A percentile compares a stretch with the other conserved stretches of the same genome.
Conservation (phyloP, 2,888 invertebrate species). For the Cosmopolites sordidus region DNA sequence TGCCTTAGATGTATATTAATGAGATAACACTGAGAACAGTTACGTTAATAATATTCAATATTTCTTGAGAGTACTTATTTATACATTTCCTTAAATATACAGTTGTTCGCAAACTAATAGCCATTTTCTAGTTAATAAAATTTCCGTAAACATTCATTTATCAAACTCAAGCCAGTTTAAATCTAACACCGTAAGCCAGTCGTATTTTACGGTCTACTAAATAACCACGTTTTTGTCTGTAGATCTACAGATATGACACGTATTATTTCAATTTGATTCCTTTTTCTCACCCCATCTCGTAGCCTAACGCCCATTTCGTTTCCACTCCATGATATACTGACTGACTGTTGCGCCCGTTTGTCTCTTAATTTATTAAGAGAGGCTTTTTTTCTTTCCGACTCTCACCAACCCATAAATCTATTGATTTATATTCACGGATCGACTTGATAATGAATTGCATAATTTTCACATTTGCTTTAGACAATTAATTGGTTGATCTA, state of each 20-base stretch:
- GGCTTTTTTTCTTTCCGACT: conserved; percentile 19
- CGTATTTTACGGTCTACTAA: conserved; percentile 21
- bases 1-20: no score
- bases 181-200: conserved; percentile 22
- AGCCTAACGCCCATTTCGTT: conserved; percentile 34
- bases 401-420: conserved; percentile 21
- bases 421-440: conserved; percentile 23
- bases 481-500: conserved; percentile 13
- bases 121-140: conserved; percentile 10
- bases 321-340: conserved; percentile 33
- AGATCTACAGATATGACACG: conserved; percentile 38
- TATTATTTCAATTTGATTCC: conserved; percentile 39
- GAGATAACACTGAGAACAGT: no score
- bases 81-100: no score
- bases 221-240: conserved; percentile 25
- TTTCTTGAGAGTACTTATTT: no score
- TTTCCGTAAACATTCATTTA: conserved; percentile 9
- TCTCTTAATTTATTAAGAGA: conserved; percentile 30
- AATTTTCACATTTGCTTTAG: conserved; percentile 14
- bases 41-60: no score
- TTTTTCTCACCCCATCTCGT: conserved; percentile 36
- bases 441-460: conserved; percentile 20
- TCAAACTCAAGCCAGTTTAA: conserved; percentile 16
- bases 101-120: no score
- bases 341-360: conserved; percentile 33